phyloP scores from a whole-genome alignment of 1,140 invertebrate species.

The Yoshiicerus persimilis region DNA sequence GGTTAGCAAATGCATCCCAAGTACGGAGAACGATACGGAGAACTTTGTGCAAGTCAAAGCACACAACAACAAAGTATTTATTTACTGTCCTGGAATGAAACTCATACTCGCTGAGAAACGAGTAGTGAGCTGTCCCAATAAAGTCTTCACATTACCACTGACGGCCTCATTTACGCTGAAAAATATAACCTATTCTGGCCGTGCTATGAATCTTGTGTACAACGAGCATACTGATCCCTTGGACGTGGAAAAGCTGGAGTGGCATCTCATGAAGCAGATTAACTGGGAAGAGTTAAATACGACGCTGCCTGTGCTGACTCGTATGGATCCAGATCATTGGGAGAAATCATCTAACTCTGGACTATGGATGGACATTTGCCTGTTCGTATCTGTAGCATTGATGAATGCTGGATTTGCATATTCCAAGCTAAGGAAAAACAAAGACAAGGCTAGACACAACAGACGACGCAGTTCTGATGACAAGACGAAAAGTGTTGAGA shows the following conservation, averaged over 20 bases:
- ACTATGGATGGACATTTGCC: too few species aligned
- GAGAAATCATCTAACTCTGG: too few species aligned
- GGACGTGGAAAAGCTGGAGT: background rate
- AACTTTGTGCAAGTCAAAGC: background rate
- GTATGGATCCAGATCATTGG: background rate
- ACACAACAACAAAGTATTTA: too few species aligned
- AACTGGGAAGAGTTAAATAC: constrained; percentile 24
- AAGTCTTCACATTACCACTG: constrained; percentile 28
- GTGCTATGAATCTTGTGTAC: background rate
- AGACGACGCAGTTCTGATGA: too few species aligned
- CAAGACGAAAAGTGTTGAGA: too few species aligned
- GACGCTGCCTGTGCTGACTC: background rate
- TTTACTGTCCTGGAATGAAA: background rate
- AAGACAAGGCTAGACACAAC: too few species aligned
- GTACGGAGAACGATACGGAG: background rate
- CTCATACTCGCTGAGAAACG: background rate
- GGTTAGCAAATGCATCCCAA: background rate
- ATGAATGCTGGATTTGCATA: too few species aligned
- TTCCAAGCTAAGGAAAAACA: too few species aligned
- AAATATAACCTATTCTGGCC: constrained; percentile 14
- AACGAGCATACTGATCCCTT: background rate
- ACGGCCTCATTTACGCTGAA: constrained; percentile 22
- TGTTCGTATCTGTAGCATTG: too few species aligned
- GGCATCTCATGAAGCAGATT: constrained; percentile 23
- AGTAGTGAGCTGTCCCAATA: constrained; percentile 11